Conservation (phyloP, 2,888 invertebrate genomes). For the Metalampra italica region DNA sequence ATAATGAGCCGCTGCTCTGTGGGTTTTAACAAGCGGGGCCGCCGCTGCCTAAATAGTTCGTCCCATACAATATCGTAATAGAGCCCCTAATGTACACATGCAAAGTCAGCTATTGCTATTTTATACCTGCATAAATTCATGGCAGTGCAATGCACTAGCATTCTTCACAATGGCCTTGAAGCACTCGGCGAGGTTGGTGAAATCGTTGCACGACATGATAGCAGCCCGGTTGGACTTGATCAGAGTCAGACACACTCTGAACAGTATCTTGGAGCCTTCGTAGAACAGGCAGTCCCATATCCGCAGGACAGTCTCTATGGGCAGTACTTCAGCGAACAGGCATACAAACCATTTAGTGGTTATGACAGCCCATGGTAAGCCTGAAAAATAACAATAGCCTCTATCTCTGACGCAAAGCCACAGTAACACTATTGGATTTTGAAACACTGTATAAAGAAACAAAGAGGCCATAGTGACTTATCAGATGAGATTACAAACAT, state of each 20-base stretch:
- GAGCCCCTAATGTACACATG: no score
- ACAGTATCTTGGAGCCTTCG: constrained; percentile 95
- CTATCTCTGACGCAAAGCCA: no score
- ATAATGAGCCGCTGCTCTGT: no score
- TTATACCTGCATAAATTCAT: constrained; percentile 90
- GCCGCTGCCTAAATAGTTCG: no score
- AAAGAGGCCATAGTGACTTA: no score
- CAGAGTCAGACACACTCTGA: constrained; percentile 91
- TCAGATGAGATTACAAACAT: no score
- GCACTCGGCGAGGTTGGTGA: constrained; percentile 88
- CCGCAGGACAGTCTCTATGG: constrained; percentile 94
- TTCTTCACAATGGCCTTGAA: constrained; percentile 90
- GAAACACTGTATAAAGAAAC: no score
- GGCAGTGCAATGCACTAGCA: constrained; percentile 89
- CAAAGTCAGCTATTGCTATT: no score
- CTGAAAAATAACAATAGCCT: constrained; percentile 45
- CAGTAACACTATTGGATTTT: no score
- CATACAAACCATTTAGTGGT: constrained; percentile 98
- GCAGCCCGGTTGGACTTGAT: constrained; percentile 84
- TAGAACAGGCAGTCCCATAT: constrained; percentile 98
- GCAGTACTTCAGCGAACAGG: constrained; percentile 94
- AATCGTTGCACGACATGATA: constrained; percentile 88
- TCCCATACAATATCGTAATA: no score
- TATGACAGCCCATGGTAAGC: constrained; percentile 93
- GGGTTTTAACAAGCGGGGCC: no score